phyloP scores from a whole-genome alignment of 1,140 invertebrate genomes.

The Wasmannia auropunctata region DNA sequence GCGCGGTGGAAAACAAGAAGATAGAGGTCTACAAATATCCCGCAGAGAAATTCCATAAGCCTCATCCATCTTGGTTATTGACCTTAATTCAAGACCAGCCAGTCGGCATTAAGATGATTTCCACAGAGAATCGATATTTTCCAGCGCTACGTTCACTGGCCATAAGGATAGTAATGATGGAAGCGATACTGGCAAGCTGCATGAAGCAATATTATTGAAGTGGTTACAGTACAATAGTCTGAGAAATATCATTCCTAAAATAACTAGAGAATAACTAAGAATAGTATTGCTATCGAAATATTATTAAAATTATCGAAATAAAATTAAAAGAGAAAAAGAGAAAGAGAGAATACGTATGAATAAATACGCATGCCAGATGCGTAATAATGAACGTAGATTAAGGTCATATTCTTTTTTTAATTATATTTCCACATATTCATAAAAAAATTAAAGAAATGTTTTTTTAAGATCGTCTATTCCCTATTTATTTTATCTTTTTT shows the following conservation, averaged over 20 bases:
- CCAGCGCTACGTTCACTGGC: background rate
- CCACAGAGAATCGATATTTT: constrained; percentile 43
- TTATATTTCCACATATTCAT: background rate
- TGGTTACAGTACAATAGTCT: background rate
- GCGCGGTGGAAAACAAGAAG: background rate
- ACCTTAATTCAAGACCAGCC: constrained; percentile 41
- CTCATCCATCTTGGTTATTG: constrained; percentile 35
- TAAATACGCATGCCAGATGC: background rate
- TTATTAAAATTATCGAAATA: background rate
- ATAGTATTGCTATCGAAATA: too few species aligned
- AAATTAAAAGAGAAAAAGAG: background rate
- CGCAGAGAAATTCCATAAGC: constrained; percentile 8
- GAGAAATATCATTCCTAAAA: constrained; percentile 18
- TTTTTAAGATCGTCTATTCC: background rate
- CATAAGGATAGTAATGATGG: constrained; percentile 22
- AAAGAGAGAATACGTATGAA: background rate
- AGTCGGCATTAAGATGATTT: constrained; percentile 41
- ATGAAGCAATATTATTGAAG: background rate
- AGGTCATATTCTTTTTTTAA: background rate
- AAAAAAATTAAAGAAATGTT: background rate
- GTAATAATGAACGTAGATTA: background rate
- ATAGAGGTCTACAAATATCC: constrained; percentile 8
- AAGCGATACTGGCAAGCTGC: background rate
- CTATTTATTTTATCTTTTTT: background rate
- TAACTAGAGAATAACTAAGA: background rate